Conservation (phyloP, 2,888 invertebrate genomes). For the Apotomis capreana region DNA sequence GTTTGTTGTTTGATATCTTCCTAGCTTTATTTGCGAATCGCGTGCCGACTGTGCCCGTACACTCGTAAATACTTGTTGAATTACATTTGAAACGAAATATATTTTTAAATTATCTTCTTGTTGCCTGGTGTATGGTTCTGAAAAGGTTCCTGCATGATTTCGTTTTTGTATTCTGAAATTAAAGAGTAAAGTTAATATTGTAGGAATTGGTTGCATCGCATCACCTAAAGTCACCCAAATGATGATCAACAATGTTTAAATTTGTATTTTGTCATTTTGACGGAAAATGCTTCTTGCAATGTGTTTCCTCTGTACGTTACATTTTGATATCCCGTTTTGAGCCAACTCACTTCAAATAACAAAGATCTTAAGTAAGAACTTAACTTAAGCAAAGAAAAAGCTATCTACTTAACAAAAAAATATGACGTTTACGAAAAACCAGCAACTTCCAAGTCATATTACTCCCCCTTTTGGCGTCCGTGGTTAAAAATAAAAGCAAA, state of each 20-base stretch:
- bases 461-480: neutral
- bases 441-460: too few species aligned
- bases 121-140: conserved; percentile 32
- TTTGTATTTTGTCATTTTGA: too few species aligned
- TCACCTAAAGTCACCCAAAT: neutral
- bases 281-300: too few species aligned
- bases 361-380: too few species aligned
- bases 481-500: conserved; percentile 9
- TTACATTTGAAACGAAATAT: conserved; percentile 62
- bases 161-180: neutral
- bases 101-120: conserved; percentile 50
- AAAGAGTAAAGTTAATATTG: conserved; percentile 1
- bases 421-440: too few species aligned
- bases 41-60: conserved; percentile 66
- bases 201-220: neutral
- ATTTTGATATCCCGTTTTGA: too few species aligned
- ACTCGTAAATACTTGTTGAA: conserved; percentile 73
- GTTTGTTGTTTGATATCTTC: conserved; percentile 74
- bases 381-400: too few species aligned
- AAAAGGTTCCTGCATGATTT: conserved; percentile 1
- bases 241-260: too few species aligned
- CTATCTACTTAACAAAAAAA: too few species aligned
- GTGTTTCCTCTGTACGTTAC: too few species aligned
- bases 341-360: too few species aligned
- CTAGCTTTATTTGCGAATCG: conserved; percentile 80